Conservation (phyloP, 1,140 invertebrate genomes). For the Musca domestica region DNA sequence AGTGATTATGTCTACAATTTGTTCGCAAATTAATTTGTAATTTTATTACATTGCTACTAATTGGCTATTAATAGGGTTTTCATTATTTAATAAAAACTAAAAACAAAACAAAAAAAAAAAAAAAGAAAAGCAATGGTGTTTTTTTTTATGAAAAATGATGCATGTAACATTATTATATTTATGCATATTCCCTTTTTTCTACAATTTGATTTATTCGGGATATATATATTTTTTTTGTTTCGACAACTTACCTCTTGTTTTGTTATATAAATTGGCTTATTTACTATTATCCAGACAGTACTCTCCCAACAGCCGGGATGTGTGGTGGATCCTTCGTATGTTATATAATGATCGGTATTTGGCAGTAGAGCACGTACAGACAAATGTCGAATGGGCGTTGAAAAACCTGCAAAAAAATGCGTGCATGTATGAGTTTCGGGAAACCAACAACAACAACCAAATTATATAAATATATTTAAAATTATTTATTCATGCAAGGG, state of each 20-base stretch:
- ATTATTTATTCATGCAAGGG: no score
- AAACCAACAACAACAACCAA: neutral
- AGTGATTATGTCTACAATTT: no score
- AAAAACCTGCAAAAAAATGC: conserved; percentile 62
- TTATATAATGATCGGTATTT: conserved; percentile 88
- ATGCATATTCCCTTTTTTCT: neutral
- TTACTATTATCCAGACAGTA: conserved; percentile 91
- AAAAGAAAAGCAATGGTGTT: no score
- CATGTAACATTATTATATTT: neutral
- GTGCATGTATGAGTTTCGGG: neutral
- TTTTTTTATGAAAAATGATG: no score
- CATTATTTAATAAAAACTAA: no score
- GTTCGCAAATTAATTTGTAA: no score
- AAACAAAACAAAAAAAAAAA: no score
- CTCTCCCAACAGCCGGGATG: conserved; percentile 93
- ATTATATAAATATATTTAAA: neutral
- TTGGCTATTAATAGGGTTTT: no score
- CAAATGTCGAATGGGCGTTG: conserved; percentile 76
- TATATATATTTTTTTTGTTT: neutral
- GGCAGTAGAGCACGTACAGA: conserved; percentile 81
- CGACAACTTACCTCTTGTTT: conserved; percentile 73
- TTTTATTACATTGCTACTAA: no score
- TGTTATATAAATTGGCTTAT: conserved; percentile 94
- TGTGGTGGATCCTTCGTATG: conserved; percentile 97
- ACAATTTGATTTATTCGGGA: neutral